phyloP scores from a whole-genome alignment of 1,140 invertebrate species.

The Drosophila obscura region DNA sequence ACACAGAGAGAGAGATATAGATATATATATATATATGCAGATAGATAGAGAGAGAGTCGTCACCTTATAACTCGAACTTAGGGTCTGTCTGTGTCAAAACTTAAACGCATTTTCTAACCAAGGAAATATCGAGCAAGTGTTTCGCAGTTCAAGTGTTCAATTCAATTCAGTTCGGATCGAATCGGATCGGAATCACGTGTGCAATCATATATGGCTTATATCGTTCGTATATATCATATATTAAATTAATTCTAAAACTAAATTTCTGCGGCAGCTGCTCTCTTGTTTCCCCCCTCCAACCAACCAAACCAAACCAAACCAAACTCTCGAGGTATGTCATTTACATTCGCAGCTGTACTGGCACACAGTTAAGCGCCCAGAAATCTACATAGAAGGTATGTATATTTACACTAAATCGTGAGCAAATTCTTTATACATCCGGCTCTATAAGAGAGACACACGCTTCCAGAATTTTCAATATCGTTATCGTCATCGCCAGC shows the following conservation, averaged over 20 bases:
- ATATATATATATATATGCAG: too few species aligned
- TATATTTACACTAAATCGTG: slow-evolving; percentile 31
- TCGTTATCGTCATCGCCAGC: slow-evolving; percentile 47
- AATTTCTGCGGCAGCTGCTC: neutral
- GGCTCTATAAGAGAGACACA: slow-evolving; percentile 54
- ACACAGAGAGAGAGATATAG: too few species aligned
- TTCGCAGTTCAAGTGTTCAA: slow-evolving; percentile 47
- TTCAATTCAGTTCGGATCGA: too few species aligned
- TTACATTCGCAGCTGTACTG: slow-evolving; percentile 63
- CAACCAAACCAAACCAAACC: slow-evolving; percentile 13
- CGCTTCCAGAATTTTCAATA: slow-evolving; percentile 76
- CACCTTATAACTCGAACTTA: too few species aligned
- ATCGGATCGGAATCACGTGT: slow-evolving; percentile 28
- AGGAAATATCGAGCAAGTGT: slow-evolving; percentile 43
- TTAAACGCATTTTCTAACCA: neutral
- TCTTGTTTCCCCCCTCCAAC: slow-evolving; percentile 1
- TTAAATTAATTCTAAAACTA: slow-evolving; percentile 24
- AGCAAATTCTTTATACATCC: slow-evolving; percentile 54
- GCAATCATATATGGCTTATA: slow-evolving; percentile 17
- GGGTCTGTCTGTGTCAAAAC: too few species aligned
- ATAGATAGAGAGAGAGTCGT: too few species aligned
- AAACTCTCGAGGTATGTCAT: slow-evolving; percentile 62
- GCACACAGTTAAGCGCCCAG: slow-evolving; percentile 2
- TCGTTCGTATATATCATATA: neutral
- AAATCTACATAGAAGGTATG: slow-evolving; percentile 30